phyloP scores from a whole-genome alignment of 2,113 vertebrate species.

The Leucoraja erinaceus region DNA sequence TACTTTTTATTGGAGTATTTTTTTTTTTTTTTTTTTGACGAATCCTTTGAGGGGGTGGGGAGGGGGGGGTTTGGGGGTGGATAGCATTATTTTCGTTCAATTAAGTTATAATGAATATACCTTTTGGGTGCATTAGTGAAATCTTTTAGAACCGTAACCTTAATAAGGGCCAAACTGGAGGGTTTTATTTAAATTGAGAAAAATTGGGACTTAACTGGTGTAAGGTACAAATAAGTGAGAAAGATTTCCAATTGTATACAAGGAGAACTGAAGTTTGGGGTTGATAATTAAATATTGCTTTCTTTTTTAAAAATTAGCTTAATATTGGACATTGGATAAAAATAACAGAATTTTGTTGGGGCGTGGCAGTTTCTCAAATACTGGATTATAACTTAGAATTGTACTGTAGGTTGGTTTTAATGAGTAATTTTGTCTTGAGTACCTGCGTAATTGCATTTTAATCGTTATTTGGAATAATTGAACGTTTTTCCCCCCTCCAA shows the following conservation, averaged over 20 bases:
- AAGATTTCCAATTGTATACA: not conserved
- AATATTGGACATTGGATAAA: conserved; percentile 7
- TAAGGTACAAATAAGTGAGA: not conserved
- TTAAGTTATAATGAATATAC: conserved; percentile 16
- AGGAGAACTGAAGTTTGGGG: not conserved
- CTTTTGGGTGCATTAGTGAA: conserved; percentile 13
- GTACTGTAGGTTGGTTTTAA: not conserved
- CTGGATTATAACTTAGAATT: conserved; percentile 10
- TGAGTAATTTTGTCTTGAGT: not conserved
- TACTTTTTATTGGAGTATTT: not conserved
- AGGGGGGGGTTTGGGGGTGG: not conserved
- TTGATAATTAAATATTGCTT: not conserved
- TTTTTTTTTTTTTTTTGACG: not conserved
- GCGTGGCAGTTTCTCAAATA: conserved; percentile 20
- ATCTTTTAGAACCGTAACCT: not conserved
- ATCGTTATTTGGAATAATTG: not conserved
- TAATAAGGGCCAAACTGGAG: not conserved
- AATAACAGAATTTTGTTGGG: conserved; percentile 13
- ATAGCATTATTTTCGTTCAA: conserved; percentile 14
- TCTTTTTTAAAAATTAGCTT: not conserved
- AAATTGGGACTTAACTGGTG: conserved; percentile 11
- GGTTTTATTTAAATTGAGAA: not conserved
- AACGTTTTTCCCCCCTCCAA: not conserved
- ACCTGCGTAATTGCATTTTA: not conserved
- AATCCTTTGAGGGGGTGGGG: not conserved